Percentiles rank a stretch among this genome's conserved stretches.
phyloP scores from a whole-genome alignment of 2,888 invertebrate genomes.

The Nomada lathburiana region DNA sequence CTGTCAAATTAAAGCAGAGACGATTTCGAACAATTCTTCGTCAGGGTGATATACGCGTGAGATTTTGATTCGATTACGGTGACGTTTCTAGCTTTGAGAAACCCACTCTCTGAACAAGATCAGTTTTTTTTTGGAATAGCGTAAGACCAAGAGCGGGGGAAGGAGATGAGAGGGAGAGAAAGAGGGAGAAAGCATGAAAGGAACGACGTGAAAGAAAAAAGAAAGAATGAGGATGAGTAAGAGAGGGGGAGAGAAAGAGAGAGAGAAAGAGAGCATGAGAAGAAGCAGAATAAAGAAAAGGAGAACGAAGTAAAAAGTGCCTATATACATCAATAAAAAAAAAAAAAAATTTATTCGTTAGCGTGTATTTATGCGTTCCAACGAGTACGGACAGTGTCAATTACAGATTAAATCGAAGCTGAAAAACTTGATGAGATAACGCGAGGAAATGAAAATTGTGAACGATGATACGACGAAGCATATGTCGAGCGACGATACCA shows the following conservation, averaged over 20 bases:
- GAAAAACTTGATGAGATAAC: background rate
- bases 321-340: constrained; percentile 68
- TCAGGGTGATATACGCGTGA: constrained; percentile 28
- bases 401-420: constrained; percentile 64
- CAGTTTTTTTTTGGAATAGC: constrained; percentile 6
- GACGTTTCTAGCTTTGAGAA: constrained; percentile 38
- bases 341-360: constrained; percentile 65
- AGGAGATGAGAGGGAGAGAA: constrained; percentile 18
- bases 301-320: constrained; percentile 69
- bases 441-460: constrained; percentile 33
- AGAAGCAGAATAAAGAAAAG: constrained; percentile 23
- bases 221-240: background rate
- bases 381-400: constrained; percentile 74
- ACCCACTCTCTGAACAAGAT: constrained; percentile 1
- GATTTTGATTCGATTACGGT: constrained; percentile 36
- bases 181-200: constrained; percentile 7
- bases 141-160: constrained; percentile 28
- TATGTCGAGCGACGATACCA: constrained; percentile 59
- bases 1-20: constrained; percentile 18
- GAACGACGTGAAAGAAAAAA: constrained; percentile 28
- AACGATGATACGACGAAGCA: constrained; percentile 50
- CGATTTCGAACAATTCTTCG: constrained; percentile 34
- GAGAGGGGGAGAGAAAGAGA: background rate
- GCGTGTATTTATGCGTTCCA: constrained; percentile 69
- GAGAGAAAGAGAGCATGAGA: constrained; percentile 11